A percentile compares a stretch with the other conserved stretches of the same genome.
Evolutionary conservation across 1,140 invertebrate genomes (phyloP).

Genomic region (Goniozus legneri): DNA sequence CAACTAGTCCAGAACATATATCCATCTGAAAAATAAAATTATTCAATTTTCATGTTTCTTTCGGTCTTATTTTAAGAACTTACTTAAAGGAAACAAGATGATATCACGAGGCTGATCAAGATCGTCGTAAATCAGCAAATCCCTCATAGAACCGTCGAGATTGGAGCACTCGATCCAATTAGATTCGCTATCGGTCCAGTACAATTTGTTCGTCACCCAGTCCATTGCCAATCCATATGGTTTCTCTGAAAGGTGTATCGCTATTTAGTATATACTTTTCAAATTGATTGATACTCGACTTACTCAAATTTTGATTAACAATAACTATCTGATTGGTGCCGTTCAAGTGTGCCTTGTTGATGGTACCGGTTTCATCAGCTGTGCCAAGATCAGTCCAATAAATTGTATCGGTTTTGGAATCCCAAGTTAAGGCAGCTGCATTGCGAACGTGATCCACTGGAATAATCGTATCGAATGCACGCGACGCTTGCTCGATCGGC

Average conservation of each 20-base stretch:
- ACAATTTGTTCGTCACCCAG: conserved; percentile 82
- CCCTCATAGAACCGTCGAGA: conserved; percentile 71
- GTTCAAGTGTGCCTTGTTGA: conserved; percentile 74
- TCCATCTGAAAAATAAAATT: conserved; percentile 55
- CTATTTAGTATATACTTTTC: background rate
- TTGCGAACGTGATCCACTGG: conserved; percentile 78
- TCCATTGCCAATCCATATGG: conserved; percentile 79
- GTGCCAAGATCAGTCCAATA: conserved; percentile 78
- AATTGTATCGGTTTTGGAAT: conserved; percentile 72
- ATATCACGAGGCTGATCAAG: conserved; percentile 82
- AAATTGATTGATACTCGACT: conserved; percentile 19
- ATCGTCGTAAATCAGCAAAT: conserved; percentile 74
- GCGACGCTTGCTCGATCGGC: conserved; percentile 61
- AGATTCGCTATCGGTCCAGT: conserved; percentile 83
- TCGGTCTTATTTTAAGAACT: conserved; percentile 16
- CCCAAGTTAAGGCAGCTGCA: conserved; percentile 81
- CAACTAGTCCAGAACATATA: conserved; percentile 89
- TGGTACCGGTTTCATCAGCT: conserved; percentile 75
- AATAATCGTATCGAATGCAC: conserved; percentile 70
- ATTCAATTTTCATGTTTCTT: conserved; percentile 10
- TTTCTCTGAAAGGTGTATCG: conserved; percentile 52
- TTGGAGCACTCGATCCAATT: conserved; percentile 80
- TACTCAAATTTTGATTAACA: conserved; percentile 68
- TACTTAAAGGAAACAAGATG: conserved; percentile 74
- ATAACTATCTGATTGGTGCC: conserved; percentile 69